A percentile compares a stretch with the other conserved stretches of the same genome.
Evolutionary conservation across 2,888 invertebrate species (phyloP).

Genomic region (Ariolimax columbianus): DNA sequence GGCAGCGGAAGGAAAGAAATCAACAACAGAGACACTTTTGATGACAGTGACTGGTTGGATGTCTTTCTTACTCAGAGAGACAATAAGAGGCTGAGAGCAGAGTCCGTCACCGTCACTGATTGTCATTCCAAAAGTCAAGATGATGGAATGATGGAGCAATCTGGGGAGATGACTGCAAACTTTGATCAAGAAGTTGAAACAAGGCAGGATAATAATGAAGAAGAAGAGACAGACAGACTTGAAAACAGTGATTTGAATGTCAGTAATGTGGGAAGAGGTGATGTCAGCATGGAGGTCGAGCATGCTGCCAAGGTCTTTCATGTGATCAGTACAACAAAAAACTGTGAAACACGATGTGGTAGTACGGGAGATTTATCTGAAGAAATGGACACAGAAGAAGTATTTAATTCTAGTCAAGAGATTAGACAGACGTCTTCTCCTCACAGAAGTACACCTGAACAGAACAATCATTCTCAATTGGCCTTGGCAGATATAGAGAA

Average conservation of each 20-base stretch:
- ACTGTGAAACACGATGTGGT: neutral
- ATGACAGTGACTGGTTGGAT: constrained; percentile 36
- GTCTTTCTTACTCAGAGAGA: constrained; percentile 29
- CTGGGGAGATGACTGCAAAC: neutral
- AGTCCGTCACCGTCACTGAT: neutral
- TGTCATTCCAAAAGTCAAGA: neutral
- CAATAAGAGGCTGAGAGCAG: constrained; percentile 1
- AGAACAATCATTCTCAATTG: neutral
- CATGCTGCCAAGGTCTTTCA: neutral
- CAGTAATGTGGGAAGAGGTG: neutral
- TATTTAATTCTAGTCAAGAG: neutral
- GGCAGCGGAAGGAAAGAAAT: constrained; percentile 7
- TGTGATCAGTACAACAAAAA: neutral
- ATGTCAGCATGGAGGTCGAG: neutral
- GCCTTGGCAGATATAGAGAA: neutral
- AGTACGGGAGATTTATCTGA: neutral
- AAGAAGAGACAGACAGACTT: neutral
- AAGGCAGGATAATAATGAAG: too few relatives aligned
- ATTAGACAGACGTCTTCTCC: neutral
- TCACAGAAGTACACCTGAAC: neutral
- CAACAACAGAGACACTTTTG: constrained; percentile 33
- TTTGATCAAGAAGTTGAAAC: neutral
- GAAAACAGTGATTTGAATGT: too few relatives aligned
- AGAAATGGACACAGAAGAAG: neutral
- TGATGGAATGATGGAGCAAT: neutral